These are phyloP conservation scores for Apocheima hispidaria DNA, from an alignment of 2,888 invertebrate species.

Conservation along the genomic window DNA sequence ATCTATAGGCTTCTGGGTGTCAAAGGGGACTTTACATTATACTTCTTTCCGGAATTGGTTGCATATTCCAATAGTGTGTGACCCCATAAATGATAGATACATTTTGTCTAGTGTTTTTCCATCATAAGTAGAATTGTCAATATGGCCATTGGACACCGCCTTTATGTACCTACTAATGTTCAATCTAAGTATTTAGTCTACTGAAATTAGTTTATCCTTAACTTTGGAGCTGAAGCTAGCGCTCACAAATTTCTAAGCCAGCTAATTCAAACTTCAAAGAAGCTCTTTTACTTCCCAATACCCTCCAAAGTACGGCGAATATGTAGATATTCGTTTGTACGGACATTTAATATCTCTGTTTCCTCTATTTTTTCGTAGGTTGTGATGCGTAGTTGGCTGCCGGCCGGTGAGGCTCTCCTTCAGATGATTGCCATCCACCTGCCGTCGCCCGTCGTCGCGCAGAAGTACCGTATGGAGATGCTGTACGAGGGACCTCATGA, in stretches of 20 bases:
- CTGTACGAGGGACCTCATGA: constrained; percentile 99
- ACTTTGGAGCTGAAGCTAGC: too few relatives aligned
- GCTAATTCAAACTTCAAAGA: neutral
- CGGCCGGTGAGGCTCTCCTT: constrained; percentile 99
- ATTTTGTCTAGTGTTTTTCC: constrained; percentile 41
- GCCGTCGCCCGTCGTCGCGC: constrained; percentile 99
- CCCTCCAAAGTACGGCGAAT: neutral
- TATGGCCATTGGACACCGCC: too few relatives aligned
- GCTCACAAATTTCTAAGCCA: too few relatives aligned
- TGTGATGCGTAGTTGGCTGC: constrained; percentile 99
- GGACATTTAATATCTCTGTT: neutral
- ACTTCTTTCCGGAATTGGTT: constrained; percentile 80
- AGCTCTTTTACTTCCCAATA: neutral
- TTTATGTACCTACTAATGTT: too few relatives aligned
- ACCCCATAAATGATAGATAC: constrained; percentile 78
- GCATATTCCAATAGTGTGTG: constrained; percentile 56
- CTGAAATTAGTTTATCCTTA: too few relatives aligned
- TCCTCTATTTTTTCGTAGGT: constrained; percentile 80
- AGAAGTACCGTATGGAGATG: constrained; percentile 99
- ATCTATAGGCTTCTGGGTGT: constrained; percentile 78
- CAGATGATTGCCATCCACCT: constrained; percentile 99
- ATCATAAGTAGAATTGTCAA: neutral
- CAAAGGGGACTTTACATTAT: constrained; percentile 79
- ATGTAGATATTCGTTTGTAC: neutral
- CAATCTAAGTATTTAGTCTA: too few relatives aligned